A percentile compares a stretch with the other conserved stretches of the same genome.
Evolutionary conservation across 2,113 vertebrate genomes (phyloP).

Genomic region (Pyxicephalus adspersus): DNA sequence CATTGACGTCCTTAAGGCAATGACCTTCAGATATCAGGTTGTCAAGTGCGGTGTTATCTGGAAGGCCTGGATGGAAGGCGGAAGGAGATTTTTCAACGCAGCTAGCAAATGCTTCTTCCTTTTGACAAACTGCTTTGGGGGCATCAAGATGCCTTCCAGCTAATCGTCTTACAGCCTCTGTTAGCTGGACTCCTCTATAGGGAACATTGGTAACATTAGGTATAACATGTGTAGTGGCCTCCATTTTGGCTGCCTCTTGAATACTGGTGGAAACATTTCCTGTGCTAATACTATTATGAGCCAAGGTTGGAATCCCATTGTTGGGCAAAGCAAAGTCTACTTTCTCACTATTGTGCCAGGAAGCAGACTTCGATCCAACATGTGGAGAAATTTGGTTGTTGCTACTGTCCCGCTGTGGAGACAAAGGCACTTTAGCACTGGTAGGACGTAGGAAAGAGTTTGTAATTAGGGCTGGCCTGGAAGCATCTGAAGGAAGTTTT

Average conservation of each 20-base stretch:
- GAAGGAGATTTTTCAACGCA: neutral
- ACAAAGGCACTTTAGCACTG: conserved; percentile 82
- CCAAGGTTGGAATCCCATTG: neutral
- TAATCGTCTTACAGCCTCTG: conserved; percentile 65
- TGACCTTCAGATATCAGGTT: conserved; percentile 24
- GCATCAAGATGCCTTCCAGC: conserved; percentile 20
- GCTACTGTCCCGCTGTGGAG: conserved; percentile 63
- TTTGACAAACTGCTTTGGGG: neutral
- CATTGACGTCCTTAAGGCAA: conserved; percentile 1
- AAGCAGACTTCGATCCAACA: conserved; percentile 43
- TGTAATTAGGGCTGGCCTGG: conserved; percentile 65
- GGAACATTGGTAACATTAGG: neutral
- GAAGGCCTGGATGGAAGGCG: neutral
- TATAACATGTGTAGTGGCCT: conserved; percentile 14
- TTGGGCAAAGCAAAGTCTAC: conserved; percentile 11
- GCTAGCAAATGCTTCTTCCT: neutral
- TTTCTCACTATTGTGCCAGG: conserved; percentile 46
- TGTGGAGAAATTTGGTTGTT: conserved; percentile 59
- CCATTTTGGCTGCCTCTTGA: conserved; percentile 55
- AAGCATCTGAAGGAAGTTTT: conserved; percentile 65
- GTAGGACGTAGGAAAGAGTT: conserved; percentile 65
- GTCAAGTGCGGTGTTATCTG: conserved; percentile 25
- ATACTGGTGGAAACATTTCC: conserved; percentile 38
- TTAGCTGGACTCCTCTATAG: conserved; percentile 60
- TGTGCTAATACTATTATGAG: conserved; percentile 5